Percentiles rank a stretch among this genome's conserved stretches.
These are phyloP conservation scores for Peromyscus attwateri DNA, from an alignment of 2,797 vertebrate species.

Conservation along the genomic window DNA sequence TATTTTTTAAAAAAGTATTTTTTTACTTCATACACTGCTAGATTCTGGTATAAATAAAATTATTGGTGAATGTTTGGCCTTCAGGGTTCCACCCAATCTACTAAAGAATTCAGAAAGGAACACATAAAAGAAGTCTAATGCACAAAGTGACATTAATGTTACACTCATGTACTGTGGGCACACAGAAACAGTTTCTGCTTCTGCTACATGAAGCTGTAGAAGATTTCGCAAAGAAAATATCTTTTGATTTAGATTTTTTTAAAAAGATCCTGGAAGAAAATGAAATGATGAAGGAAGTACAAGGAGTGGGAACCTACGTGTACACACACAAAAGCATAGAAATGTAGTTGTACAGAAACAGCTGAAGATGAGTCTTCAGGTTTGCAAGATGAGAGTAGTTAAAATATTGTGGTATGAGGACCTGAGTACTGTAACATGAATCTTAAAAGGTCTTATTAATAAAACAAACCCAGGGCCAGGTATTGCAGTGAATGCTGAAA, in stretches of 20 bases:
- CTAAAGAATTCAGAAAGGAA: slow-evolving; percentile 50
- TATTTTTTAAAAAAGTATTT: no score
- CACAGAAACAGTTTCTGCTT: background rate
- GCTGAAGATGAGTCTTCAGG: background rate
- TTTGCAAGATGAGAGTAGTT: background rate
- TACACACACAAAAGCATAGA: background rate
- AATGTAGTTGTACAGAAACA: background rate
- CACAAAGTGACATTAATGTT: background rate
- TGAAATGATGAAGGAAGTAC: background rate
- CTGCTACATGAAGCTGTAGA: background rate
- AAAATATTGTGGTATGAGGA: background rate
- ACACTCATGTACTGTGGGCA: background rate
- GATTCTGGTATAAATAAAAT: slow-evolving; percentile 47
- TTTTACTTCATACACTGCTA: background rate
- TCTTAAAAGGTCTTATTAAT: no score
- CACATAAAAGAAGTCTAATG: background rate
- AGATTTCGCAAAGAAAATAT: background rate
- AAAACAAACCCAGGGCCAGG: no score
- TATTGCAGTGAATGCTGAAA: no score
- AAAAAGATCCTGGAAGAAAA: background rate
- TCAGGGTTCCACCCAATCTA: slow-evolving; percentile 18
- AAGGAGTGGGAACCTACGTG: background rate
- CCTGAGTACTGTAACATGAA: no score
- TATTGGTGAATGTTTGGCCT: slow-evolving; percentile 32
- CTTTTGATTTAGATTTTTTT: background rate